phyloP scores from a whole-genome alignment of 2,797 vertebrate species.

The Nyctibius grandis region DNA sequence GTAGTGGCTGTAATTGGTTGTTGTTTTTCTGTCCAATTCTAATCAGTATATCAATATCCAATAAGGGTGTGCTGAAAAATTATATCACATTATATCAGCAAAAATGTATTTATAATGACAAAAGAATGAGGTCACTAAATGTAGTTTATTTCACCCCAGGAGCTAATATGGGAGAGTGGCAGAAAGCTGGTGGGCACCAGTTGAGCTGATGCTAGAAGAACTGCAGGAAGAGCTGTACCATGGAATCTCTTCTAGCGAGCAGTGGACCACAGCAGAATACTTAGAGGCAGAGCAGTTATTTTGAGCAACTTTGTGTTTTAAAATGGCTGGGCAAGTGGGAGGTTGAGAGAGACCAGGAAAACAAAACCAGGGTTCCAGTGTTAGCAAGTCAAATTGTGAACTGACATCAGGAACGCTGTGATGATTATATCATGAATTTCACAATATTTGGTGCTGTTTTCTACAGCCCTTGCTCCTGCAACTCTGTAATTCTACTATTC shows the following conservation, averaged over 20 bases:
- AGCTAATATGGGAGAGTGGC: neutral
- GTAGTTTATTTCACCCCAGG: neutral
- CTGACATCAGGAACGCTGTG: rapidly evolving
- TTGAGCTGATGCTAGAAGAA: neutral
- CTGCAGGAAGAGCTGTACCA: neutral
- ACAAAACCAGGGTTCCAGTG: neutral
- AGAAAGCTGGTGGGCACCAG: neutral
- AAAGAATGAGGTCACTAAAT: neutral
- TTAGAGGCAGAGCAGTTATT: neutral
- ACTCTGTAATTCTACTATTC: neutral
- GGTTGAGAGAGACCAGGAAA: neutral
- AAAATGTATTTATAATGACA: neutral
- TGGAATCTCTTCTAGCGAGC: neutral
- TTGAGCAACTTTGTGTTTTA: neutral
- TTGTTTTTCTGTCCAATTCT: neutral
- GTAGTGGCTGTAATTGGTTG: neutral
- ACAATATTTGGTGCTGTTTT: neutral
- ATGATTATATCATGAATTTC: neutral
- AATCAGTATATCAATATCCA: neutral
- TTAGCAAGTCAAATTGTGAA: slow-evolving; percentile 1
- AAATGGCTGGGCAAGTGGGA: neutral
- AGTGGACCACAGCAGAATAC: neutral
- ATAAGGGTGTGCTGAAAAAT: neutral
- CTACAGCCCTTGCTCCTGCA: neutral
- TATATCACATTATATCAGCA: neutral